Evolutionary conservation across 2,888 invertebrate species (phyloP), one percentile per base, ranked within the genome.

Genomic region (Lasioglossum calceatum): DNA sequence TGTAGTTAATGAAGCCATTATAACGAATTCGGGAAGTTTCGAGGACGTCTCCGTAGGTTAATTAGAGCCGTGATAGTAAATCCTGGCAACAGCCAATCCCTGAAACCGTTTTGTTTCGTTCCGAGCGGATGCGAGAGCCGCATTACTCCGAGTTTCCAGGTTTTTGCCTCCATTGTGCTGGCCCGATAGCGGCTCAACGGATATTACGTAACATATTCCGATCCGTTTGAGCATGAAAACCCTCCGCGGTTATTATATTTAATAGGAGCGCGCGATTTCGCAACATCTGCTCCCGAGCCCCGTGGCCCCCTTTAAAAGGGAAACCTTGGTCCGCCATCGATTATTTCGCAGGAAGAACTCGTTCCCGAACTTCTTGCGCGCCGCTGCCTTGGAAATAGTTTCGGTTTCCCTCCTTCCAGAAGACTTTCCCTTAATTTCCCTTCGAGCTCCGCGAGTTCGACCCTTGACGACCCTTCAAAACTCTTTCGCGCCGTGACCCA

Each of bases 141-240:
- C 74, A 84, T 79, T 84, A 77, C 71, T 76, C 87, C 80, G 85
- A 92, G 90, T 92, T 94, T 93, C 92, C 94, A 88, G 92, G 82
- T 88, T 91, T 91, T 84, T 90, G 93, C 91, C 81, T 89, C 93
- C 89, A 94, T 94, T 94, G 93, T 94, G 79, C 85, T 77, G 77
- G 70, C 64, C 79, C 85, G 81, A 84, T 86, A 84, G 70, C 67
- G 54, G 72, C 78, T 61, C 32, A 81, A 50, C 81, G 85, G 87
- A 92, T 93, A 93, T 94, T 93, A 91, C 92, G 92, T 92, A 94
- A 92, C 93, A 93, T 92, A 93, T 93, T 94, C 87, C 91, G 89
- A 91, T 70, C 90, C 93, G 92, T 93, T 93, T 92, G 92, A 92
- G 93, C 94, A 92, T 91, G 90, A 91, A 93, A 91, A 91, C 91